Percentiles rank a stretch among this genome's conserved stretches.
These are phyloP conservation scores for Zygothrica quintamaculata DNA, from an alignment of 2,888 invertebrate species.

Conservation along the genomic window DNA sequence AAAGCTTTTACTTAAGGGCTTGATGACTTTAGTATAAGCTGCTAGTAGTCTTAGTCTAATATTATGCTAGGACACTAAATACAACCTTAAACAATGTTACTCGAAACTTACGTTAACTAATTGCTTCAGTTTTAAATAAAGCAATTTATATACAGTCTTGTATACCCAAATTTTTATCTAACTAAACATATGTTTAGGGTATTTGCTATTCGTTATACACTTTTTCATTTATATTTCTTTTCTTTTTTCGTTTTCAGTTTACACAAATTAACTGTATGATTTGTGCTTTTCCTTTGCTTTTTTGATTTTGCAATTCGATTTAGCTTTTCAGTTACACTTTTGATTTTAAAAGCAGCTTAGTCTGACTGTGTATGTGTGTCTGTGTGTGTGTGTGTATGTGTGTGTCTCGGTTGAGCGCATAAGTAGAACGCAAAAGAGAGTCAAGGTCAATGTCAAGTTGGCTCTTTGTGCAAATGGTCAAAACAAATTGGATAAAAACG, in stretches of 20 bases:
- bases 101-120: too few species aligned
- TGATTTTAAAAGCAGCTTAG: conserved; percentile 53
- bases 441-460: conserved; percentile 66
- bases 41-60: too few species aligned
- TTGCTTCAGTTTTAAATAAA: too few species aligned
- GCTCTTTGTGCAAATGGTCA: conserved; percentile 18
- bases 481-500: conserved; percentile 49
- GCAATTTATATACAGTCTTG: too few species aligned
- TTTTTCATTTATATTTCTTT: not conserved
- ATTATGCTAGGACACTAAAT: too few species aligned
- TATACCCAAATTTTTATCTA: too few species aligned
- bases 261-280: conserved; percentile 48
- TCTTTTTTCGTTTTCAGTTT: conserved; percentile 2
- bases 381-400: conserved; percentile 7
- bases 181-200: too few species aligned
- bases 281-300: conserved; percentile 39
- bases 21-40: too few species aligned
- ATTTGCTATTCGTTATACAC: conserved; percentile 3
- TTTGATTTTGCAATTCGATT: conserved; percentile 43
- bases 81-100: too few species aligned
- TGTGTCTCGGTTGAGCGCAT: conserved; percentile 46
- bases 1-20: too few species aligned
- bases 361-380: conserved; percentile 11
- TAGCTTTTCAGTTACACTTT: conserved; percentile 55
- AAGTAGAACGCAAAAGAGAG: conserved; percentile 56